phyloP scores from a whole-genome alignment of 2,113 vertebrate species.

The Eretmochelys imbricata region DNA sequence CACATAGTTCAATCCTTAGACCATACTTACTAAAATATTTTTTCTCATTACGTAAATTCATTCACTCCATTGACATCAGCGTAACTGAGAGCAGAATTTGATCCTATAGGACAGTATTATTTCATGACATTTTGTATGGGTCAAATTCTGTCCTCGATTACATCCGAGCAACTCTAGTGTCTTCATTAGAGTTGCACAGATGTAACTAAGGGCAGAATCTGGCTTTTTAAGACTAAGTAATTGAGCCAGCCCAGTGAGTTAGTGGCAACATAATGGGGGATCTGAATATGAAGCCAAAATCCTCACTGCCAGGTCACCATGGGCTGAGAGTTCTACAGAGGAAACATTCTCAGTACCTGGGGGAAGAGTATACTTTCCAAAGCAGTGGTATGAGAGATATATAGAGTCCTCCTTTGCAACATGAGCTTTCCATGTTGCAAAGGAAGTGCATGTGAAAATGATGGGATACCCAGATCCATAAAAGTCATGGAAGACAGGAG shows the following conservation, averaged over 20 bases:
- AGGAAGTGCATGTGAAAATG: background rate
- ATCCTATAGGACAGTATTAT: background rate
- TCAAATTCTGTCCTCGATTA: background rate
- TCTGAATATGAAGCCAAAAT: background rate
- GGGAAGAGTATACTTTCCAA: background rate
- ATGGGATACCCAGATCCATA: background rate
- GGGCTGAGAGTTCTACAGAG: background rate
- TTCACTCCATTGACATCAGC: background rate
- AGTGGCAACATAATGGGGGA: background rate
- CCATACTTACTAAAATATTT: background rate
- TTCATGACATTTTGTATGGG: background rate
- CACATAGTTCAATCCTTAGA: background rate
- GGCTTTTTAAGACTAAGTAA: background rate
- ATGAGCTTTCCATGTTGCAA: background rate
- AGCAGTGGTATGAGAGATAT: background rate
- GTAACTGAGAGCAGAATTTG: background rate
- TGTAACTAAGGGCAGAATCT: background rate
- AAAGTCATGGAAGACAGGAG: too few relatives aligned
- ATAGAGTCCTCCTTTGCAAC: background rate
- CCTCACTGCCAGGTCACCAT: background rate
- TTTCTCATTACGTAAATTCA: background rate
- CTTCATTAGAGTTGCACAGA: background rate
- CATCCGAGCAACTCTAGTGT: background rate
- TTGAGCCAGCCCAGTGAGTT: background rate
- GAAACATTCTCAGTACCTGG: background rate